Evolutionary conservation across 2,888 invertebrate species (phyloP).

Genomic region (Microctonus aethiopoides): DNA sequence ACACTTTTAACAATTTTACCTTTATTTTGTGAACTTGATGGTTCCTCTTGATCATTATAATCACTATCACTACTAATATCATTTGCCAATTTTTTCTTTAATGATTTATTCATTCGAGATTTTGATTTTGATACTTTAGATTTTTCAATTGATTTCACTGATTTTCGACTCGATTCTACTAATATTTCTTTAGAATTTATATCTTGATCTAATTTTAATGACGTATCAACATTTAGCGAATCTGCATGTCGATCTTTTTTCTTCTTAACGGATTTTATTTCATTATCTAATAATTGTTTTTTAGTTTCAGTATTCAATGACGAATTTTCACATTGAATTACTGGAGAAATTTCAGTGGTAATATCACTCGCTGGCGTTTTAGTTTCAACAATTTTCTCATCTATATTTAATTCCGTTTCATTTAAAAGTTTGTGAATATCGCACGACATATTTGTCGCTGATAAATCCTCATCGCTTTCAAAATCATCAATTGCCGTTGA

Average conservation of each 20-base stretch:
- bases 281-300: neutral
- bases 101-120: neutral
- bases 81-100: neutral
- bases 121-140: conserved; percentile 8
- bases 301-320: neutral
- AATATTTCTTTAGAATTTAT: neutral
- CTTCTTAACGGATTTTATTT: neutral
- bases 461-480: conserved; percentile 53
- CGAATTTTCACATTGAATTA: neutral
- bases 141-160: conserved; percentile 10
- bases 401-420: conserved; percentile 40
- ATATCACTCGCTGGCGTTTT: neutral
- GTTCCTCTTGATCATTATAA: conserved; percentile 41
- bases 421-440: conserved; percentile 52
- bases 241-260: neutral
- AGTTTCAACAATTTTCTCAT: neutral
- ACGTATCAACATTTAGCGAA: neutral
- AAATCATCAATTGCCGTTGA: conserved; percentile 43
- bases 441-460: conserved; percentile 49
- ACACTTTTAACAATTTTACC: conserved; percentile 62
- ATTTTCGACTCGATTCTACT: neutral
- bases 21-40: conserved; percentile 50
- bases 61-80: conserved; percentile 52
- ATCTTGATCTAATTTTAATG: neutral
- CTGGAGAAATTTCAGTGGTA: neutral